Conservation (phyloP, 2,888 invertebrate species). For the Hipparchia sbordonii region DNA sequence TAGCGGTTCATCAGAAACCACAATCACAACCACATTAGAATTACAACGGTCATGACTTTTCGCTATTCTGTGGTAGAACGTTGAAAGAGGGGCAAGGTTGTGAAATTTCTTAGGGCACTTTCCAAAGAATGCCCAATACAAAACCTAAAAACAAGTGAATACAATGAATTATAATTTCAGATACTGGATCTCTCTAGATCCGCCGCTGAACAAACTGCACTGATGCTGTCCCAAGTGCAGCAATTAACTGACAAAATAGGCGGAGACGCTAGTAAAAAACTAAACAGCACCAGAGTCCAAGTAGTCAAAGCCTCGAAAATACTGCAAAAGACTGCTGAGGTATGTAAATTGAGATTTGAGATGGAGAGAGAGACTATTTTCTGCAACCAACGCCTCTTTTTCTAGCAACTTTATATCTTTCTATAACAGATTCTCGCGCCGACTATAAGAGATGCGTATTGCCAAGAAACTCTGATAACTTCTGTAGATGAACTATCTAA, state of each 20-base stretch:
- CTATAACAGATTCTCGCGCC: constrained; percentile 44
- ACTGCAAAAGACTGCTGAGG: constrained; percentile 47
- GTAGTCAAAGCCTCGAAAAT: constrained; percentile 45
- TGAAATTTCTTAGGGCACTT: no score
- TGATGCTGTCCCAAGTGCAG: constrained; percentile 44
- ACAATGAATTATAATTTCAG: constrained; percentile 12
- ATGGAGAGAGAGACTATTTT: no score
- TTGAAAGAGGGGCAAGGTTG: no score
- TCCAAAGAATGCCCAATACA: no score
- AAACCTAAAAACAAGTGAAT: background rate
- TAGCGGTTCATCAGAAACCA: no score
- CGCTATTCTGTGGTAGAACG: no score
- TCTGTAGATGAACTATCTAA: constrained; percentile 45
- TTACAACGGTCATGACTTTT: no score
- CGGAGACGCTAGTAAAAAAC: constrained; percentile 26
- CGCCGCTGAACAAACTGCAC: constrained; percentile 44
- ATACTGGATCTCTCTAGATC: constrained; percentile 34
- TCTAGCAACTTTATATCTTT: background rate
- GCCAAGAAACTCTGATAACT: constrained; percentile 58
- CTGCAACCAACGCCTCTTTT: no score
- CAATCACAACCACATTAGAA: no score
- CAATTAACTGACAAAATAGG: constrained; percentile 41
- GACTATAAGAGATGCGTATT: constrained; percentile 58
- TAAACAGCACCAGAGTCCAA: constrained; percentile 35
- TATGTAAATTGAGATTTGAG: constrained; percentile 22